These are phyloP conservation scores for Thermophis baileyi DNA, from an alignment of 2,113 vertebrate species.

Conservation along the genomic window DNA sequence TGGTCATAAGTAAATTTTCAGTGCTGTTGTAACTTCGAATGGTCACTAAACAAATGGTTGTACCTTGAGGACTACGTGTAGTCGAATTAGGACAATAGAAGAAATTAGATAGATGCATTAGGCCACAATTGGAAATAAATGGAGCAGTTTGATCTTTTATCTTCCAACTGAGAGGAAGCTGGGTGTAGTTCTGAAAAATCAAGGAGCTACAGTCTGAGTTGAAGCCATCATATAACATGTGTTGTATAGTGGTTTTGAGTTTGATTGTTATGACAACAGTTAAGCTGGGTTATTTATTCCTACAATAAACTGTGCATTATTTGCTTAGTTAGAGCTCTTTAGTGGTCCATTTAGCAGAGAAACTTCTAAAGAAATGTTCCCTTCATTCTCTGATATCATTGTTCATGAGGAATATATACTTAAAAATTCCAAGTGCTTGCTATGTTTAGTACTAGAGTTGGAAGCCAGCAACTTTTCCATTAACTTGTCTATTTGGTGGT, in stretches of 20 bases:
- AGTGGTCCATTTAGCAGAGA: neutral
- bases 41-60: neutral
- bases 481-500: neutral
- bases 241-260: neutral
- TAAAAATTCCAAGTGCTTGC: neutral
- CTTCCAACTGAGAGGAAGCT: neutral
- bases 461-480: constrained; percentile 9
- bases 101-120: neutral
- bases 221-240: neutral
- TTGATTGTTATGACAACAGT: neutral
- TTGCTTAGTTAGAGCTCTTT: neutral
- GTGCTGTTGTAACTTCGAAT: neutral
- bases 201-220: neutral
- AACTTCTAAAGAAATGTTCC: neutral
- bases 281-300: neutral
- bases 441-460: neutral
- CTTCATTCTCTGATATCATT: neutral
- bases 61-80: neutral
- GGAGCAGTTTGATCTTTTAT: too few relatives aligned
- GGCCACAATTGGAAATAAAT: neutral
- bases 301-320: neutral
- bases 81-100: neutral
- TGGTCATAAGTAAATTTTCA: neutral
- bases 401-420: constrained; percentile 9
- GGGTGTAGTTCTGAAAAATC: neutral